A percentile compares a stretch with the other conserved stretches of the same genome.
These are phyloP conservation scores for Formica aserva DNA, from an alignment of 2,888 invertebrate genomes.

Conservation along the genomic window DNA sequence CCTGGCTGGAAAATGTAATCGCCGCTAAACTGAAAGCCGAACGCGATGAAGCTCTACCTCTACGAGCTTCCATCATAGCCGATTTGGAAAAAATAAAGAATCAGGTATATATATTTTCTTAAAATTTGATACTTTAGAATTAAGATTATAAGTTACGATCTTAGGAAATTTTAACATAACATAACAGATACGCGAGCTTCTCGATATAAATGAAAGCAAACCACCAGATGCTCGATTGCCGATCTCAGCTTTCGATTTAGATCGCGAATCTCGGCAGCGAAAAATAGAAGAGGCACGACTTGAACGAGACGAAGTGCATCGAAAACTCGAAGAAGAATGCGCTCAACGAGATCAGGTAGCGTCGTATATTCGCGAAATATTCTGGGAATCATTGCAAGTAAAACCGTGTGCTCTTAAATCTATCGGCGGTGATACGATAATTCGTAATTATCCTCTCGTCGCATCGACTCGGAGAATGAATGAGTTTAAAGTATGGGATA, in stretches of 20 bases:
- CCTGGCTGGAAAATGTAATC: conserved; percentile 74
- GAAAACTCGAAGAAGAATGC: conserved; percentile 87
- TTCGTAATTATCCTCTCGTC: conserved; percentile 88
- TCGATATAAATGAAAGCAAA: conserved; percentile 88
- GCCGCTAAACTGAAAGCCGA: conserved; percentile 66
- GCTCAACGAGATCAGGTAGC: conserved; percentile 87
- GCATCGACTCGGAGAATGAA: background rate
- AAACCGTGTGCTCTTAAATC: conserved; percentile 84
- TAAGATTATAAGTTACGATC: background rate
- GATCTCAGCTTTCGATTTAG: conserved; percentile 88
- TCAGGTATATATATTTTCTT: conserved; percentile 67
- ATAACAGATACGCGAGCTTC: conserved; percentile 73
- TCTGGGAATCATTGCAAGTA: conserved; percentile 88
- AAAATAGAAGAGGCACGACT: conserved; percentile 84
- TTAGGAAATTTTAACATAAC: background rate
- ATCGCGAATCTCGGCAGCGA: conserved; percentile 86
- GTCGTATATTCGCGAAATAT: conserved; percentile 87
- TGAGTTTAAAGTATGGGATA: conserved; percentile 24
- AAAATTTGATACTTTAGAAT: background rate
- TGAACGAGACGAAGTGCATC: conserved; percentile 86
- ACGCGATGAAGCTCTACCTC: conserved; percentile 72
- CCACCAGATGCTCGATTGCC: conserved; percentile 87
- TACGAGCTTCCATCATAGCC: conserved; percentile 81
- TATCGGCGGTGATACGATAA: conserved; percentile 84
- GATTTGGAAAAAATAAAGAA: conserved; percentile 83